Base-by-base conservation (phyloP, 2,888 invertebrate species). In the Zygogramma bicolorata region DNA sequence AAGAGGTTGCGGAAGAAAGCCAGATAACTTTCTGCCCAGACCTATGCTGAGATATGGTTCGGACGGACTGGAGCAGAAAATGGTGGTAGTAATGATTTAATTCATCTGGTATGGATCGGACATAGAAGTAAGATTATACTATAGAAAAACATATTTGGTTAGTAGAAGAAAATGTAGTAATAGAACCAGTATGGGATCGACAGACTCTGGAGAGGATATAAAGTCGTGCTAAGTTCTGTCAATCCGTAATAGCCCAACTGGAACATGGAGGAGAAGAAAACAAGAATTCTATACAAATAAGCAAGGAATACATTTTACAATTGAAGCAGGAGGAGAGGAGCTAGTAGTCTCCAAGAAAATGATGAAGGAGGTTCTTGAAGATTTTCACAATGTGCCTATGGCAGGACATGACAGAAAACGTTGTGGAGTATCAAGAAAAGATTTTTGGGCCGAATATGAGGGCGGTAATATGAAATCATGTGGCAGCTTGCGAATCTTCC, bases 361-460 rank as follows among this genome's bases (percentile, higher is more conserved):
- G 18, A 18, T 68, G 13, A 31, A 20, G 1, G 34, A 58, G 40
- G 31, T 71, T 40, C n/a, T 71, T 1, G 10, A 34, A 34, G 34
- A 34, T 34, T 34, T 34, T 34, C 3, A 18, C 15, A n/a, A 40
- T 40, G 5, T n/a, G 40, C n/a, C 15, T 68, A 68, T 78, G 10
- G 74, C 76, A 22, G 79, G 82, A 10, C 84, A 84, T 74, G 78
- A 13, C 73, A 80, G 10, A 79, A 80, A 63, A 84, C 83, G 0
- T 70, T 71, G 3, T 70, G 68, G 13, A 18, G 69, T 20, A 74
- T 84, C 10, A 61, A 73, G 57, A 40, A 71, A 31, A 57, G 71
- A 25, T 82, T 77, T 70, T 80, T 75, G 49, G 83, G 83, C 76
- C 40, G 0, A 42, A 42, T 15, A 42, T 42, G 40, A 18, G 40